phyloP scores from a whole-genome alignment of 2,888 invertebrate genomes.

The Cephonodes hylas region DNA sequence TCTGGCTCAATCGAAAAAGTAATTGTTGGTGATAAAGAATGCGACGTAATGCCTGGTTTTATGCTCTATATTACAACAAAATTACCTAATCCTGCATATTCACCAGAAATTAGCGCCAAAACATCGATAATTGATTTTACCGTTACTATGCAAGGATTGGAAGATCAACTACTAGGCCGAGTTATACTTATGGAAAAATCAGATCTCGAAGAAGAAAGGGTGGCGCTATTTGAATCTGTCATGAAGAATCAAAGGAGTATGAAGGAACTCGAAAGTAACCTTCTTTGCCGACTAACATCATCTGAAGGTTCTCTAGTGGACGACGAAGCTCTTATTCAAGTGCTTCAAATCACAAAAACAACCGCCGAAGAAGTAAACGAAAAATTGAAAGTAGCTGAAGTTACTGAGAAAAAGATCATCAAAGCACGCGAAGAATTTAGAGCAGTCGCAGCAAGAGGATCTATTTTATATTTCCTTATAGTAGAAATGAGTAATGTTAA shows the following conservation, averaged over 20 bases:
- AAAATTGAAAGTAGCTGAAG: conserved; percentile 94
- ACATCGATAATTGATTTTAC: conserved; percentile 99
- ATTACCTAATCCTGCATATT: conserved; percentile 96
- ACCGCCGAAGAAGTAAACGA: conserved; percentile 97
- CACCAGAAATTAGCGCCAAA: conserved; percentile 97
- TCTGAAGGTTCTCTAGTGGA: conserved; percentile 97
- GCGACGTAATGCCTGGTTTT: conserved; percentile 97
- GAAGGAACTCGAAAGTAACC: conserved; percentile 96
- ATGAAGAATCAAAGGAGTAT: conserved; percentile 97
- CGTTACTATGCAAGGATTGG: conserved; percentile 97
- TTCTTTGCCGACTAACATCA: conserved; percentile 94
- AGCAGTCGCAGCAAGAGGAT: conserved; percentile 96
- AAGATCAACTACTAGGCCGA: conserved; percentile 95
- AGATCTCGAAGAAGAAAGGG: conserved; percentile 96
- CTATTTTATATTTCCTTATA: conserved; percentile 96
- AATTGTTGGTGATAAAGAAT: conserved; percentile 96
- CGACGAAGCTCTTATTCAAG: conserved; percentile 96
- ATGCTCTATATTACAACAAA: conserved; percentile 98
- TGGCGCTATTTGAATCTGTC: conserved; percentile 95
- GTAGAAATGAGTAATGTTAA: conserved; percentile 99
- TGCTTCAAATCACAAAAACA: conserved; percentile 91
- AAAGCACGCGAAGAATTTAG: conserved; percentile 96
- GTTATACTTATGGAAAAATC: conserved; percentile 98
- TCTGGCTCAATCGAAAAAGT: conserved; percentile 98
- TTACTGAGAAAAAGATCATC: conserved; percentile 96